These are phyloP conservation scores for Sandelia bainsii DNA, from an alignment of 2,797 vertebrate genomes.

Conservation along the genomic window DNA sequence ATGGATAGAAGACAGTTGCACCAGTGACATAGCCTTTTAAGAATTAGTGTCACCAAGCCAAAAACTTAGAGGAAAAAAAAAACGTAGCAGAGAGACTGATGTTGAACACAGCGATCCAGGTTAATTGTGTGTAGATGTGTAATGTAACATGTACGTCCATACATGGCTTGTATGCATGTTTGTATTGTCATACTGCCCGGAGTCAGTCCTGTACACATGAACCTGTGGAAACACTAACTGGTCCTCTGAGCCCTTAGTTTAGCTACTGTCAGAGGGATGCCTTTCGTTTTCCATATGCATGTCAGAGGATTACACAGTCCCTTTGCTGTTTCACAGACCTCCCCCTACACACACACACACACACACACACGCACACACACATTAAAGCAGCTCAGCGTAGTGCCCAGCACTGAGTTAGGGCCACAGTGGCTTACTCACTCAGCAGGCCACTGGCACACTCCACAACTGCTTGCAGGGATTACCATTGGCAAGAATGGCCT, in stretches of 20 bases:
- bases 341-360: constrained; percentile 34
- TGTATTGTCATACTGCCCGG: constrained; percentile 37
- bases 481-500: constrained; percentile 67
- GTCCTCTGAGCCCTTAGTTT: constrained; percentile 66
- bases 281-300: constrained; percentile 83
- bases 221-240: constrained; percentile 68
- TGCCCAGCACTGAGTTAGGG: constrained; percentile 63
- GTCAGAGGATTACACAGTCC: constrained; percentile 80
- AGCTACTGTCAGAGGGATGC: constrained; percentile 76
- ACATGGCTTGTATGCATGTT: constrained; percentile 26
- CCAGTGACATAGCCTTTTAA: constrained; percentile 66
- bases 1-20: constrained; percentile 54
- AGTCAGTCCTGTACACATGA: constrained; percentile 42
- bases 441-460: constrained; percentile 67
- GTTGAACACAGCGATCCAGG: constrained; percentile 38
- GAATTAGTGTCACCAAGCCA: constrained; percentile 71
- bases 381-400: constrained; percentile 70
- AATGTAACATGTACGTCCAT: constrained; percentile 27
- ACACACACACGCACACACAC: constrained; percentile 49
- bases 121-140: constrained; percentile 39
- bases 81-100: constrained; percentile 27
- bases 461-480: constrained; percentile 75
- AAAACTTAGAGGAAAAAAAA: no score
- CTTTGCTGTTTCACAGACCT: constrained; percentile 75
- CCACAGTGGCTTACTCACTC: constrained; percentile 71